Evolutionary conservation across 2,113 vertebrate genomes (phyloP).

Genomic region (Semnornis frantzii): DNA sequence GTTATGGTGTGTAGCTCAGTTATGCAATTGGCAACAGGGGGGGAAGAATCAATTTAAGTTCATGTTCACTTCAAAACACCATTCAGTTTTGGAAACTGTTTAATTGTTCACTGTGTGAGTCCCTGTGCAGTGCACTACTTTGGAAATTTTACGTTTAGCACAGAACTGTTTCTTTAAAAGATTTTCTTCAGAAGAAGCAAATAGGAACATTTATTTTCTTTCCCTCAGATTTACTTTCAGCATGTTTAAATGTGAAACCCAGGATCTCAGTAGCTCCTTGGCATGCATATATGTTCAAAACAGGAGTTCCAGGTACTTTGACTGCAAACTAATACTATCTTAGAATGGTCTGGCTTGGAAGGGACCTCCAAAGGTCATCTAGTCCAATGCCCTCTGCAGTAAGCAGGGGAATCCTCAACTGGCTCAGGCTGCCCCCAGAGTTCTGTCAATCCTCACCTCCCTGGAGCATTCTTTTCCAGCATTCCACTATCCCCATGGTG

Average conservation of each 20-base stretch:
- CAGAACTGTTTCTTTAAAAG: not conserved
- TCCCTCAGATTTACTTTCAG: not conserved
- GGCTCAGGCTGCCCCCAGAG: no score
- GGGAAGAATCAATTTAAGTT: not conserved
- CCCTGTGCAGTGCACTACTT: not conserved
- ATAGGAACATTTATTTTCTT: not conserved
- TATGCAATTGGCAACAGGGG: not conserved
- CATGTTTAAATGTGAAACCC: not conserved
- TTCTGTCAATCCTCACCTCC: no score
- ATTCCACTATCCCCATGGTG: no score
- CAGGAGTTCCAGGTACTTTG: no score
- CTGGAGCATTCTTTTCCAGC: no score
- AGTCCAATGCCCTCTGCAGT: no score
- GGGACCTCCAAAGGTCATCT: no score
- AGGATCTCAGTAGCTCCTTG: not conserved
- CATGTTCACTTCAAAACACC: not conserved
- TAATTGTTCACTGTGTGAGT: not conserved
- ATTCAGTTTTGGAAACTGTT: not conserved
- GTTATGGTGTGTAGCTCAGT: not conserved
- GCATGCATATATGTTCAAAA: not conserved
- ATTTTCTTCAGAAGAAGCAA: not conserved
- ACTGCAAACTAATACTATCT: no score
- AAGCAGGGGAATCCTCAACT: no score
- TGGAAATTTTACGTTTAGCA: not conserved
- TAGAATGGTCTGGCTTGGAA: no score